phyloP scores from a whole-genome alignment of 2,888 invertebrate species.

The Pachymerium ferrugineum region DNA sequence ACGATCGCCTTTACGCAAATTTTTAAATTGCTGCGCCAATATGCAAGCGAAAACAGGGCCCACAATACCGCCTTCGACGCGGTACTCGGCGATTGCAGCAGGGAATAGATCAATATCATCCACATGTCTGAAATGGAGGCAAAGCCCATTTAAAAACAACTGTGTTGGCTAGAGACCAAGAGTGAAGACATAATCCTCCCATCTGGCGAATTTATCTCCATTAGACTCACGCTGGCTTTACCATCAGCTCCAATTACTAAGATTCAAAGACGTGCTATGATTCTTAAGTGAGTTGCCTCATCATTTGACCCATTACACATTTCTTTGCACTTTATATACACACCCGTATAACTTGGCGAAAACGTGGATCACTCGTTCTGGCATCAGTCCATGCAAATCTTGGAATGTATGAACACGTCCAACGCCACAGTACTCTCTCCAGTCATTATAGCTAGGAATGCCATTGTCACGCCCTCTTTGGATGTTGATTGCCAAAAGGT shows the following conservation, averaged over 20 bases:
- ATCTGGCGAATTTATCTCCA: not conserved
- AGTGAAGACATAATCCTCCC: not conserved
- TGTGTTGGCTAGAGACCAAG: not conserved
- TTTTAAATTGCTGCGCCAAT: slow-evolving; percentile 28
- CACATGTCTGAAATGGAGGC: slow-evolving; percentile 28
- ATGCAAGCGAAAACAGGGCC: slow-evolving; percentile 31
- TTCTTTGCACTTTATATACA: not conserved
- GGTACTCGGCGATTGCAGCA: slow-evolving; percentile 30
- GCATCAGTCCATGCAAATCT: slow-evolving; percentile 37
- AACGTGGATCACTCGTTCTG: slow-evolving; percentile 1
- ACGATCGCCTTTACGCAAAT: slow-evolving; percentile 29
- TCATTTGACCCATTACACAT: not conserved
- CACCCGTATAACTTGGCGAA: slow-evolving; percentile 24
- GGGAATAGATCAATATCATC: slow-evolving; percentile 32
- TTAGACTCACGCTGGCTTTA: not conserved
- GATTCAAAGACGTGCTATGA: not conserved
- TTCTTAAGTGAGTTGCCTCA: not conserved
- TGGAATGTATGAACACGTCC: slow-evolving; percentile 37
- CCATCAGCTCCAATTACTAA: not conserved
- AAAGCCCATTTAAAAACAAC: not conserved
- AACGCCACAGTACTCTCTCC: slow-evolving; percentile 39
- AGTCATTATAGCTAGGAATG: slow-evolving; percentile 39
- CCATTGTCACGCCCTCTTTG: slow-evolving; percentile 41
- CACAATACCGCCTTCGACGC: slow-evolving; percentile 30
- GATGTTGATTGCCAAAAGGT: slow-evolving; percentile 40